These are phyloP conservation scores for Seira musarum DNA, from an alignment of 2,888 invertebrate species.

Conservation along the genomic window DNA sequence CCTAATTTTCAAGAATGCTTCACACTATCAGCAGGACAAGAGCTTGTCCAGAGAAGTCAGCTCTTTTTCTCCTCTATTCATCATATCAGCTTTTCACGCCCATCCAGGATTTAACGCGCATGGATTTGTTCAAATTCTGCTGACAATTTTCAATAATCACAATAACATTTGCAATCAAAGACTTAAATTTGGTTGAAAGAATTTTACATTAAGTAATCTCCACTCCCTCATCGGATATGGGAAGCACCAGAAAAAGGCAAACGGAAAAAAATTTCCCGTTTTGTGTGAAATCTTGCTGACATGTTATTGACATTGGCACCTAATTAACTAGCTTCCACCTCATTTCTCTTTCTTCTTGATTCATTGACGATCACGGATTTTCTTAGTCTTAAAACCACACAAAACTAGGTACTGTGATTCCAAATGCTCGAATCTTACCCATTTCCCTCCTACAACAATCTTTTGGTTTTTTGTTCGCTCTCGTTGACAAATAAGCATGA, in stretches of 20 bases:
- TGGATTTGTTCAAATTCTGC: too few relatives aligned
- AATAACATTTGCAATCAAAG: too few relatives aligned
- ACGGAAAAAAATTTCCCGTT: neutral
- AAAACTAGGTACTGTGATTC: too few relatives aligned
- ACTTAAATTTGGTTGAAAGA: too few relatives aligned
- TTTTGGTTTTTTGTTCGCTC: neutral
- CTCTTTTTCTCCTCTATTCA: too few relatives aligned
- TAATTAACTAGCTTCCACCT: constrained; percentile 34
- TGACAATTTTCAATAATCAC: too few relatives aligned
- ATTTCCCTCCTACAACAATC: neutral
- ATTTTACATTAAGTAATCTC: too few relatives aligned
- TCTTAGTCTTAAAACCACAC: neutral
- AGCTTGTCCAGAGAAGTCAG: neutral
- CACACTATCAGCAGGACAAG: neutral
- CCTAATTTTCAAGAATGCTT: neutral
- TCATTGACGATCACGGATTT: neutral
- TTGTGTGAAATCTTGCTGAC: neutral
- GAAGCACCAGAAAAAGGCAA: too few relatives aligned
- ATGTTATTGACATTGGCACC: constrained; percentile 30
- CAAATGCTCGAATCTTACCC: too few relatives aligned
- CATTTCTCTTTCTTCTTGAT: constrained; percentile 4
- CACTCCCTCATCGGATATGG: too few relatives aligned
- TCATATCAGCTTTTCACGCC: too few relatives aligned
- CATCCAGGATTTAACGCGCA: too few relatives aligned
- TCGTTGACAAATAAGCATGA: neutral